These are phyloP conservation scores for Nannospalax galili DNA, from an alignment of 2,113 vertebrate species.

Conservation along the genomic window DNA sequence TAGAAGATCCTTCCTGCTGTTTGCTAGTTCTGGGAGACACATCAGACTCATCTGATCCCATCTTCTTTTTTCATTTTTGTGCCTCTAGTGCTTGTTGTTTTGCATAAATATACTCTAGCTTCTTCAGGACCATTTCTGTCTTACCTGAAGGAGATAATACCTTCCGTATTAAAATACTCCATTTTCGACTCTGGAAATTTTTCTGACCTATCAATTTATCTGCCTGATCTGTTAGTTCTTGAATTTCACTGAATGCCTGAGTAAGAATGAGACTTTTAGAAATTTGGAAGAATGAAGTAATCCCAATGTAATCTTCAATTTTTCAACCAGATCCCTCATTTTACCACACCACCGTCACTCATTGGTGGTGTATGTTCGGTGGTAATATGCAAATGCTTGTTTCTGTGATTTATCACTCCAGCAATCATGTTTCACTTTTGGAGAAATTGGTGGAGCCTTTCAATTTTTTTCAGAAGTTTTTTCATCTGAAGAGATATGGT, in stretches of 20 bases:
- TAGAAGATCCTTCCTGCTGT: slow-evolving; percentile 76
- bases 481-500: slow-evolving; percentile 83
- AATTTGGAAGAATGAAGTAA: slow-evolving; percentile 86
- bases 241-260: slow-evolving; percentile 92
- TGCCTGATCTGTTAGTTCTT: slow-evolving; percentile 86
- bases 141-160: slow-evolving; percentile 92
- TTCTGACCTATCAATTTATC: slow-evolving; percentile 88
- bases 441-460: slow-evolving; percentile 77
- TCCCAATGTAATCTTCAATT: slow-evolving; percentile 86
- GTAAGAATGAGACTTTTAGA: slow-evolving; percentile 91
- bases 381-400: slow-evolving; percentile 84
- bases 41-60: slow-evolving; percentile 79
- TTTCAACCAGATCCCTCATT: slow-evolving; percentile 90
- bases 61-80: slow-evolving; percentile 82
- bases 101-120: slow-evolving; percentile 90
- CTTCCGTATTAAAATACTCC: slow-evolving; percentile 87
- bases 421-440: slow-evolving; percentile 80
- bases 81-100: slow-evolving; percentile 88
- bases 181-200: slow-evolving; percentile 84
- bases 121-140: slow-evolving; percentile 87
- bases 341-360: slow-evolving; percentile 91
- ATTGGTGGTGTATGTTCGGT: slow-evolving; percentile 88
- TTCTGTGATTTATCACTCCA: slow-evolving; percentile 81
- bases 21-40: slow-evolving; percentile 65
- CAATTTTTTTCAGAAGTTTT: slow-evolving; percentile 83